Percentiles rank a stretch among this genome's conserved stretches.
phyloP scores from a whole-genome alignment of 2,797 vertebrate species.

The Borostomias antarcticus region DNA sequence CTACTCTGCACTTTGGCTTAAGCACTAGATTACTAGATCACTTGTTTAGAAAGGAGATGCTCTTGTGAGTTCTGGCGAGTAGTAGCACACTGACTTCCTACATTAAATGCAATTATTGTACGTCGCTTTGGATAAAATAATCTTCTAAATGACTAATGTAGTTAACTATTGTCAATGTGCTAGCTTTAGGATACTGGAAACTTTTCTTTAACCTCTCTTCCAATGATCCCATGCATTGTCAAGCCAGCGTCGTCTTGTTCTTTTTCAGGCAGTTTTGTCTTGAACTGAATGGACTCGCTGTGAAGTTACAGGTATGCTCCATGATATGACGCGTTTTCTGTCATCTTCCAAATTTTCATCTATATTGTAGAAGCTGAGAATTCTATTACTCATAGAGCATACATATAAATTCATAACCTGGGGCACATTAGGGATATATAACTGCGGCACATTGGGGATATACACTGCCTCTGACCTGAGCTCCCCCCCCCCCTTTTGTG shows the following conservation, averaged over 20 bases:
- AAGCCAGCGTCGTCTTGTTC: conserved; percentile 9
- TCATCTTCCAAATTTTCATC: neutral
- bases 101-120: too few relatives aligned
- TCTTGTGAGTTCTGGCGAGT: too few relatives aligned
- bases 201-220: neutral
- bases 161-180: too few relatives aligned
- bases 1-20: too few relatives aligned
- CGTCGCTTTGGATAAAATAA: too few relatives aligned
- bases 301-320: conserved; percentile 88
- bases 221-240: neutral
- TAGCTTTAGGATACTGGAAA: neutral
- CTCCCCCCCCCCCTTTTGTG: too few relatives aligned
- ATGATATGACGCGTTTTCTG: neutral
- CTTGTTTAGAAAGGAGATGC: too few relatives aligned
- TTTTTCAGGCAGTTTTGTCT: conserved; percentile 85
- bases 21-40: too few relatives aligned
- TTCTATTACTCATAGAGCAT: neutral
- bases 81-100: too few relatives aligned
- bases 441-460: too few relatives aligned
- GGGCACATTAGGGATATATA: neutral
- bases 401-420: neutral
- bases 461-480: too few relatives aligned
- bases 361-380: neutral
- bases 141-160: too few relatives aligned
- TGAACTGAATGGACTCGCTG: conserved; percentile 89